phyloP scores from a whole-genome alignment of 2,888 invertebrate species.

The Petrophora chlorosata region DNA sequence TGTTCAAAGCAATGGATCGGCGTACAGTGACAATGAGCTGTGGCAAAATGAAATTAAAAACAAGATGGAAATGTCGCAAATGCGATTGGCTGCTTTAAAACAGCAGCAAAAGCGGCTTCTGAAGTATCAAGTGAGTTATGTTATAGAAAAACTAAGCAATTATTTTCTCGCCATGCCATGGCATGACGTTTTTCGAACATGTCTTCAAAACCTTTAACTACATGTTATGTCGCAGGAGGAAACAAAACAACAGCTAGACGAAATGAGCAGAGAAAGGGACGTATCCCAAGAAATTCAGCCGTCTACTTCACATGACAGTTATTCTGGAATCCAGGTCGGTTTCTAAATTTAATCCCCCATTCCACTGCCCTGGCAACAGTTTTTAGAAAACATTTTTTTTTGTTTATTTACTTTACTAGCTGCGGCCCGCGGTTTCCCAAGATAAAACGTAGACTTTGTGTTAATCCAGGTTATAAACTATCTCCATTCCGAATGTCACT shows the following conservation, averaged over 20 bases:
- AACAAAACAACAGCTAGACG: conserved; percentile 78
- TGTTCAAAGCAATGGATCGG: conserved; percentile 76
- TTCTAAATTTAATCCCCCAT: too few species aligned
- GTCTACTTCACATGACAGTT: conserved; percentile 70
- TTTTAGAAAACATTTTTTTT: too few species aligned
- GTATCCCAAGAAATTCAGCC: conserved; percentile 67
- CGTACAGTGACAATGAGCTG: conserved; percentile 80
- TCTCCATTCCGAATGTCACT: too few species aligned
- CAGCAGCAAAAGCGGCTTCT: conserved; percentile 83
- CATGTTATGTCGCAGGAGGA: conserved; percentile 58
- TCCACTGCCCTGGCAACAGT: too few species aligned
- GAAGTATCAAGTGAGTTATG: conserved; percentile 70
- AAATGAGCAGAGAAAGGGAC: conserved; percentile 72
- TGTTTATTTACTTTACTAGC: too few species aligned
- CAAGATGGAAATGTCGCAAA: conserved; percentile 85
- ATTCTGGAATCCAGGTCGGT: conserved; percentile 59
- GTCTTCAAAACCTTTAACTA: not conserved
- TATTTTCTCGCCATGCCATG: too few species aligned
- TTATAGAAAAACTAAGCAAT: not conserved
- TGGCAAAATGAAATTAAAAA: conserved; percentile 84
- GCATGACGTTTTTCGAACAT: too few species aligned
- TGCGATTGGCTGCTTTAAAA: conserved; percentile 82
- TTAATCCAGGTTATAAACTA: too few species aligned
- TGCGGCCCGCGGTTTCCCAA: too few species aligned
- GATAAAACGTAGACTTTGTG: too few species aligned